Base-by-base conservation (phyloP, 2,888 invertebrate genomes). In the Eumerus sabulonum region DNA sequence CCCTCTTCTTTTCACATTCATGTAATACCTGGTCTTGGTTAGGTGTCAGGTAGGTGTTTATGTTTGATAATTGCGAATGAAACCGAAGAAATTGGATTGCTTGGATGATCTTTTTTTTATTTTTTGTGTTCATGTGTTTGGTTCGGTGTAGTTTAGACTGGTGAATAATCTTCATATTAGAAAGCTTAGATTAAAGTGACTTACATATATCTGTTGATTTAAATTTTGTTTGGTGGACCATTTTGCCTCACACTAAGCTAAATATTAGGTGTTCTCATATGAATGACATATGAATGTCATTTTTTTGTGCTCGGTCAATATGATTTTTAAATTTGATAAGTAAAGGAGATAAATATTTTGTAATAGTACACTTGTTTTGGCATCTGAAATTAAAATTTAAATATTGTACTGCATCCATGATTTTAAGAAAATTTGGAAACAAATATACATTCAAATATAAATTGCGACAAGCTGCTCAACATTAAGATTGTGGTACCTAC, bases 1-100 rank as follows among this genome's bases (percentile, higher is more conserved):
- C 74, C 79, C 79, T 79, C 79, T 74, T 73, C 67, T 72, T 77
- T 68, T 9, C 27, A 51, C 38, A 18, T 36, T 47, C 77, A 77
- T 66, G 72, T 77, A 77, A 53, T 56, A 45, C 44, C 38, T 60
- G 70, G n/a, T n/a, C 16, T 53, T 38, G 35, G 35, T 19, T 18
- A 14, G 14, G 48, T 18, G 14, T 16, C 60, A 70, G 47, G 70
- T 70, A 60, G 45, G 51, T 51, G 51, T 27, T 40, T 27, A 17
- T 35, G 18, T 36, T 56, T 54, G 47, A 47, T 40, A 44, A 40
- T 18, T 48, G 19, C 38, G 27, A 48, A 66, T 47, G 54, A 40
- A 38, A 18, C 19, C 11, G 9, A 19, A 56, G 13, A 42, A 53
- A 35, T 36, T 44, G 35, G 40, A 11, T 40, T n/a, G 40, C 40